phyloP scores from a whole-genome alignment of 1,140 invertebrate genomes.

The Luehdorfia chinensis region DNA sequence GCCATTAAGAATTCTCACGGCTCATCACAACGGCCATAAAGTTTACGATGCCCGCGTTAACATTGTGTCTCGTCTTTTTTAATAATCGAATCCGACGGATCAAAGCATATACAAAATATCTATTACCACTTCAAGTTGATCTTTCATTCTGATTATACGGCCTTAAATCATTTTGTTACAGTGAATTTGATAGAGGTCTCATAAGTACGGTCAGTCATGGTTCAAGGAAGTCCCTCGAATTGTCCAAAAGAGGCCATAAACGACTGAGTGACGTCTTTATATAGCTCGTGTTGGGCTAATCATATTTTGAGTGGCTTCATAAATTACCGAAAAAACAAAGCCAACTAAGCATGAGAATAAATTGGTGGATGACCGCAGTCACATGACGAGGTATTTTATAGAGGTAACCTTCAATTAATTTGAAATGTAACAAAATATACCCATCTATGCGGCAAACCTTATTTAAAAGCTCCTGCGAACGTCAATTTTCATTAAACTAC shows the following conservation, averaged over 20 bases:
- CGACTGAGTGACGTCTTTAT: slow-evolving; percentile 55
- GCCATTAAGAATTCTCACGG: slow-evolving; percentile 52
- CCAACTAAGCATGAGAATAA: slow-evolving; percentile 20
- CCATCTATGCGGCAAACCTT: too few species aligned
- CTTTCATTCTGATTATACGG: slow-evolving; percentile 13
- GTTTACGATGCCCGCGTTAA: slow-evolving; percentile 49
- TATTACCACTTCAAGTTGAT: slow-evolving; percentile 20
- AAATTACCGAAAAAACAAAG: slow-evolving; percentile 44
- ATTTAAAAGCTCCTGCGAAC: too few species aligned
- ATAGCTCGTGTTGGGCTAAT: slow-evolving; percentile 39
- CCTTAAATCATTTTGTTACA: slow-evolving; percentile 1
- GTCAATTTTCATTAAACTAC: too few species aligned
- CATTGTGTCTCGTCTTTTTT: slow-evolving; percentile 45
- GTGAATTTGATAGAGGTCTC: slow-evolving; percentile 21
- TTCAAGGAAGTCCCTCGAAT: slow-evolving; percentile 57
- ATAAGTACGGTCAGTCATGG: slow-evolving; percentile 35
- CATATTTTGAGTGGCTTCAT: slow-evolving; percentile 59
- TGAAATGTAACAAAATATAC: too few species aligned
- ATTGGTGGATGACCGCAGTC: slow-evolving; percentile 22
- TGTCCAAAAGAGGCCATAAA: slow-evolving; percentile 58
- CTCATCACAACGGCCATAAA: slow-evolving; percentile 52
- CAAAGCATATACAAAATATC: slow-evolving; percentile 26
- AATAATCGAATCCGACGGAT: slow-evolving; percentile 44
- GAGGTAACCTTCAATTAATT: neutral
- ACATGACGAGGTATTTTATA: slow-evolving; percentile 5